These are phyloP conservation scores for Clytia hemisphaerica DNA, from an alignment of 30 jellyfish, hydroid and myxozoan species.

Conservation along the genomic window DNA sequence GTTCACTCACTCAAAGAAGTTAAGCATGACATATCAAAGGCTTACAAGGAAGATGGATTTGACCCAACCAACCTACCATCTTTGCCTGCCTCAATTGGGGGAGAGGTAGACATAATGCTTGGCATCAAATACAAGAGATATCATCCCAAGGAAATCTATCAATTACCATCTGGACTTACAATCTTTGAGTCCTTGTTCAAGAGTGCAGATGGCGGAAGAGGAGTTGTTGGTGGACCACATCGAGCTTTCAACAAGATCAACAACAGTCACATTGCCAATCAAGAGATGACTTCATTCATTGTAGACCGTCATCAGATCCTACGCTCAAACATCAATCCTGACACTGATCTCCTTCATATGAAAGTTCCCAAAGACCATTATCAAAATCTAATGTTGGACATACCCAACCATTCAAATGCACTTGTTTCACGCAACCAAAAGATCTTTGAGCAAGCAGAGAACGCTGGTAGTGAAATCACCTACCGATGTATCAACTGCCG, in stretches of 20 bases:
- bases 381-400: too few relatives aligned
- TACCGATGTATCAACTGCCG: neutral
- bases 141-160: neutral
- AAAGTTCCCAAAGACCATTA: too few relatives aligned
- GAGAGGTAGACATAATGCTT: neutral
- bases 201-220: constrained; percentile 7
- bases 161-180: neutral
- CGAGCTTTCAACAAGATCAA: neutral
- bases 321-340: neutral
- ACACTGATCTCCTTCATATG: neutral
- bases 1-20: neutral
- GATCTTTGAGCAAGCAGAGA: neutral
- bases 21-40: neutral
- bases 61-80: neutral
- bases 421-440: too few relatives aligned
- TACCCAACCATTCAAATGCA: too few relatives aligned
- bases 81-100: neutral
- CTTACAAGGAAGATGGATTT: neutral
- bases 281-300: too few relatives aligned
- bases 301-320: neutral
- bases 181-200: neutral
- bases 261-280: neutral
- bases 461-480: neutral
- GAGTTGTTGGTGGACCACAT: neutral
- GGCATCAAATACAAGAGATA: neutral